These are phyloP conservation scores for Crocodylus rhombifer DNA, from an alignment of 2,797 vertebrate genomes.

Conservation along the genomic window DNA sequence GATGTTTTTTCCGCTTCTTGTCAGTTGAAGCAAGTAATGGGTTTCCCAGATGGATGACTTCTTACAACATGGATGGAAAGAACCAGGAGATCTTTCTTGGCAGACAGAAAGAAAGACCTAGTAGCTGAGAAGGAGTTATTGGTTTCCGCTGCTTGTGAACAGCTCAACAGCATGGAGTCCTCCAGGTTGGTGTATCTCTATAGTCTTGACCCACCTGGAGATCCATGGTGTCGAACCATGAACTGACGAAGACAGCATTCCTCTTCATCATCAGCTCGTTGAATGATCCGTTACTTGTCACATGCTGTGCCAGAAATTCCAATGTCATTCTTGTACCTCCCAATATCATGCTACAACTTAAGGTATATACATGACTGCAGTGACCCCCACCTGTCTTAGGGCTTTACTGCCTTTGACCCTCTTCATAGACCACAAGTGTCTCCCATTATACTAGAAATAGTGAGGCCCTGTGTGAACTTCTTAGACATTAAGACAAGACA, in stretches of 20 bases:
- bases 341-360: neutral
- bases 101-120: constrained; percentile 12
- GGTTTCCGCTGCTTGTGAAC: constrained; percentile 78
- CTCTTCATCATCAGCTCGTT: constrained; percentile 61
- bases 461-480: neutral
- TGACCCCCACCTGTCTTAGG: neutral
- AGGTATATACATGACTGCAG: neutral
- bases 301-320: neutral
- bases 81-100: constrained; percentile 18
- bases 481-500: neutral
- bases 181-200: constrained; percentile 86
- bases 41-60: constrained; percentile 1
- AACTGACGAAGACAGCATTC: constrained; percentile 74
- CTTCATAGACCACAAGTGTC: neutral
- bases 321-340: neutral
- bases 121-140: constrained; percentile 57
- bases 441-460: neutral
- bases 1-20: neutral
- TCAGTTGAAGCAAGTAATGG: neutral
- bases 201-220: constrained; percentile 86
- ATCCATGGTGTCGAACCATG: constrained; percentile 86
- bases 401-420: neutral
- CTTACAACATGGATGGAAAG: neutral
- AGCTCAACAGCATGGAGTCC: constrained; percentile 87
- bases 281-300: neutral